phyloP scores from a whole-genome alignment of 2,113 vertebrate species.

The Helogale parvula region DNA sequence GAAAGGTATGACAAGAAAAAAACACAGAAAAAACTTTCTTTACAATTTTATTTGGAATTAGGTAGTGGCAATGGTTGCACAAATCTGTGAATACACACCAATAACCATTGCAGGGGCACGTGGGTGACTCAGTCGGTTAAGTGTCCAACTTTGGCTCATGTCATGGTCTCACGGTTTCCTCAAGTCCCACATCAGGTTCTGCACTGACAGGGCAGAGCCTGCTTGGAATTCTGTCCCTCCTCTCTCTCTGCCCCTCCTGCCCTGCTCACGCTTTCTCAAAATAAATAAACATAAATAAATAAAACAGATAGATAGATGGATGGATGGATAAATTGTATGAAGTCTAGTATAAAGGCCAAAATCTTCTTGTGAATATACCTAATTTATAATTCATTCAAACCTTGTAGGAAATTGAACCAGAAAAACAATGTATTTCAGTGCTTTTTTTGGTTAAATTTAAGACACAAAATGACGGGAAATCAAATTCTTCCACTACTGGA shows the following conservation, averaged over 20 bases:
- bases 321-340: neutral
- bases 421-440: neutral
- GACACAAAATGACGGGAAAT: neutral
- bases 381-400: constrained; percentile 34
- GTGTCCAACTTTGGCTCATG: too few relatives aligned
- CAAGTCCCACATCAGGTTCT: too few relatives aligned
- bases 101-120: too few relatives aligned
- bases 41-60: constrained; percentile 35
- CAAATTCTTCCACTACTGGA: neutral
- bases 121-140: too few relatives aligned
- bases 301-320: too few relatives aligned
- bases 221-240: too few relatives aligned
- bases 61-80: neutral
- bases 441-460: constrained; percentile 25
- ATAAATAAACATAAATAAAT: too few relatives aligned
- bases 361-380: neutral
- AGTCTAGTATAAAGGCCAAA: constrained; percentile 32
- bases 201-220: too few relatives aligned
- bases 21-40: neutral
- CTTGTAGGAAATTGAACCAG: neutral
- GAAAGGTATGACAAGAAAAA: constrained; percentile 28
- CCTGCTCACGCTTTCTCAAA: too few relatives aligned
- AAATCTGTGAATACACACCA: neutral
- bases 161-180: too few relatives aligned
- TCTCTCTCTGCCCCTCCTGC: too few relatives aligned